Evolutionary conservation across 2,113 vertebrate species (phyloP).

Genomic region (Heteronetta atricapilla): DNA sequence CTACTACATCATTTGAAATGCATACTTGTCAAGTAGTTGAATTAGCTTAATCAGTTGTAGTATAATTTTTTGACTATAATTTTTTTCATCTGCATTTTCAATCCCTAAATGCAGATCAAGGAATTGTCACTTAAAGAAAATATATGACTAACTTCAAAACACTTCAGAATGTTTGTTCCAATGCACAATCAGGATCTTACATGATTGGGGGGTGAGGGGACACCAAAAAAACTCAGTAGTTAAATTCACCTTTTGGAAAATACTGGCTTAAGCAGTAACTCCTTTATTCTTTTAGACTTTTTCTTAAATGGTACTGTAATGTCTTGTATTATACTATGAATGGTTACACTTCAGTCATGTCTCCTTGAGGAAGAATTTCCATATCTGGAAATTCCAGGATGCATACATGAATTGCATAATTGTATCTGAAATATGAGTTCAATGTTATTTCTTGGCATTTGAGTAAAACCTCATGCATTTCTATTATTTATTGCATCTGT

Average conservation of each 20-base stretch:
- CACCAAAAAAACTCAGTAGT: not conserved
- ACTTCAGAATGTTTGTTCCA: not conserved
- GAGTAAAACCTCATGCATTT: not conserved
- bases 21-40: not conserved
- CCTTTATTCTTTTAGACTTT: not conserved
- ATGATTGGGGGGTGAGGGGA: too few relatives aligned
- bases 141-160: not conserved
- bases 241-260: not conserved
- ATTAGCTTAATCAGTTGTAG: conserved; percentile 41
- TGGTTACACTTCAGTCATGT: conserved; percentile 62
- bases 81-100: conserved; percentile 31
- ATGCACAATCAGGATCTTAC: not conserved
- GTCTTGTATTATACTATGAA: not conserved
- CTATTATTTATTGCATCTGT: not conserved
- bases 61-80: not conserved
- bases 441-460: not conserved
- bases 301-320: not conserved
- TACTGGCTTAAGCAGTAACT: not conserved
- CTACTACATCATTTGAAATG: conserved; percentile 8
- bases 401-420: conserved; percentile 71
- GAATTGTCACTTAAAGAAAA: not conserved
- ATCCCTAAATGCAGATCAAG: not conserved
- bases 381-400: conserved; percentile 77
- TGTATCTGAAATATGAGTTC: conserved; percentile 67
- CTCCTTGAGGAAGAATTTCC: conserved; percentile 75